phyloP scores from a whole-genome alignment of 2,888 invertebrate species.

The Drosophila kanekoi region DNA sequence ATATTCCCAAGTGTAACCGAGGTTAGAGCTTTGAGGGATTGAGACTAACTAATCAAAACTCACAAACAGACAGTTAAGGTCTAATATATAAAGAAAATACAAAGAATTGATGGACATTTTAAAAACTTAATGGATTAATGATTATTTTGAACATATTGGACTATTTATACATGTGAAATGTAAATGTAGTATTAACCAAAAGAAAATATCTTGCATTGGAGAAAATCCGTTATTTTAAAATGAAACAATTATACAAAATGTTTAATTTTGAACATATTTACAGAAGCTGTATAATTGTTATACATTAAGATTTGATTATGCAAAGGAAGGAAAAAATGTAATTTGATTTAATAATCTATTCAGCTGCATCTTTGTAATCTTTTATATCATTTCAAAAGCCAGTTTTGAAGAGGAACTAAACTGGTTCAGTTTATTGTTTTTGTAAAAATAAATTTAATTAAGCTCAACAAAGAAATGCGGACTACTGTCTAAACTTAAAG shows the following conservation, averaged over 20 bases:
- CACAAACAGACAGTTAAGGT: not conserved
- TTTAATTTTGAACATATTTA: not conserved
- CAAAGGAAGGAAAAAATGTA: not conserved
- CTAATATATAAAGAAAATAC: not conserved
- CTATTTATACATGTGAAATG: not conserved
- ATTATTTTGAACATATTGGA: too few relatives aligned
- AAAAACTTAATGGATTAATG: not conserved
- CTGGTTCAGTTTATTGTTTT: conserved; percentile 7
- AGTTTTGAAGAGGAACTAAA: conserved; percentile 7
- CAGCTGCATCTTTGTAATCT: not conserved
- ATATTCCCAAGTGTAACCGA: conserved; percentile 26
- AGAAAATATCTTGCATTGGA: not conserved
- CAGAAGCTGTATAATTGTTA: not conserved
- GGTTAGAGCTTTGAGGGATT: conserved; percentile 4
- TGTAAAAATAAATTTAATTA: conserved; percentile 10
- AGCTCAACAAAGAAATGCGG: not conserved
- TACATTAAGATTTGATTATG: not conserved
- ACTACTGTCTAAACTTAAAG: conserved; percentile 4
- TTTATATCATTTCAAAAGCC: conserved; percentile 24
- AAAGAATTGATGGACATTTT: not conserved
- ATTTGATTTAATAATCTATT: conserved; percentile 15
- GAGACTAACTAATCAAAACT: not conserved
- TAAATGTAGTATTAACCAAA: not conserved
- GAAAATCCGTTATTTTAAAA: not conserved
- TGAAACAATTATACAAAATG: not conserved